Evolutionary conservation across 2,113 vertebrate genomes (phyloP).

Genomic region (Motacilla alba): DNA sequence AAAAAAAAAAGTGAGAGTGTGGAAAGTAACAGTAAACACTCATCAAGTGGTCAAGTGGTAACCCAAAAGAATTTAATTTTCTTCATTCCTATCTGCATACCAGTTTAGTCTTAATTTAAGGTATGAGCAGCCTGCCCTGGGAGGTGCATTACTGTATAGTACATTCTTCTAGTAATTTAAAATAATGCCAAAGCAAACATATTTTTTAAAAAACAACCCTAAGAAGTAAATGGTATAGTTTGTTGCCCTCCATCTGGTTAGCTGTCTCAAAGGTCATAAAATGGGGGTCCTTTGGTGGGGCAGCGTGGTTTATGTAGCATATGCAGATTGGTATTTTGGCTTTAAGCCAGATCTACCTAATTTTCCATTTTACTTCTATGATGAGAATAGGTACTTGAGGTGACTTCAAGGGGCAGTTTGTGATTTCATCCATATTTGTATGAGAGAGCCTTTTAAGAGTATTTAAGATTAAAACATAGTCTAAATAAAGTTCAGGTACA

Average conservation of each 20-base stretch:
- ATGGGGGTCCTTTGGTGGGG: slow-evolving; percentile 30
- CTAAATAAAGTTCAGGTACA: slow-evolving; percentile 15
- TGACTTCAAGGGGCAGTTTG: slow-evolving; percentile 26
- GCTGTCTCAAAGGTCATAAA: slow-evolving; percentile 64
- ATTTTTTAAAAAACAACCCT: not conserved
- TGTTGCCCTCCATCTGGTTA: slow-evolving; percentile 59
- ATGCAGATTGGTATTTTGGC: slow-evolving; percentile 68
- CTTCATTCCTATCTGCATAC: not conserved
- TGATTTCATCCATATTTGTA: slow-evolving; percentile 59
- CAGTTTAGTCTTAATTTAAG: not conserved
- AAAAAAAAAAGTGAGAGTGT: not conserved
- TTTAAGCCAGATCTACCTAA: slow-evolving; percentile 53
- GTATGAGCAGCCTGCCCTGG: not conserved
- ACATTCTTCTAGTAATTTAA: not conserved
- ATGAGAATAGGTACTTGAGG: slow-evolving; percentile 34
- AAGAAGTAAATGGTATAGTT: slow-evolving; percentile 19
- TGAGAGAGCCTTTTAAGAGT: slow-evolving; percentile 51
- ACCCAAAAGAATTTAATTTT: slow-evolving; percentile 9
- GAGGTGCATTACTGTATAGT: not conserved
- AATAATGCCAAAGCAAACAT: slow-evolving; percentile 31
- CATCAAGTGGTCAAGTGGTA: slow-evolving; percentile 9
- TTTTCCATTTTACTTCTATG: slow-evolving; percentile 63
- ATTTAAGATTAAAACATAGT: slow-evolving; percentile 16
- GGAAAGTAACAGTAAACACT: not conserved
- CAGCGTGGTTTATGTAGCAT: slow-evolving; percentile 70